Evolutionary conservation across 2,797 vertebrate species (phyloP).

Genomic region (Triplophysa bombifrons): DNA sequence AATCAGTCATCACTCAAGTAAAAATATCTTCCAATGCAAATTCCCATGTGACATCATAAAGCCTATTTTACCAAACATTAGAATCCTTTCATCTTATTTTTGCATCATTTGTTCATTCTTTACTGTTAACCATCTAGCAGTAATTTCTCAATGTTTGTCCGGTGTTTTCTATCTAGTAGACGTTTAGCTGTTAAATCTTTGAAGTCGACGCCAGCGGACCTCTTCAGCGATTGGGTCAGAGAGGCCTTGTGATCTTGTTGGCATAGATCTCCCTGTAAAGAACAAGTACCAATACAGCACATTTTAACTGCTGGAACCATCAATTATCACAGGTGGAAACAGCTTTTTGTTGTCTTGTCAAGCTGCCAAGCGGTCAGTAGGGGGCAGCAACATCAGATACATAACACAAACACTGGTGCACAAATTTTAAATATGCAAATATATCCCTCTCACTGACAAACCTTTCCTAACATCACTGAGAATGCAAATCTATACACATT

Average conservation of each 20-base stretch:
- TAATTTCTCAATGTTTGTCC: neutral
- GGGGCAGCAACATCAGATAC: neutral
- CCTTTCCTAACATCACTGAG: neutral
- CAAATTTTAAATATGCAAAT: neutral
- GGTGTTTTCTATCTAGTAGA: neutral
- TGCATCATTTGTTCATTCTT: neutral
- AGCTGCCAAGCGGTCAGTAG: neutral
- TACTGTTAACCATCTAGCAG: neutral
- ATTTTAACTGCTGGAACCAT: neutral
- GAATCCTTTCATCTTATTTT: neutral
- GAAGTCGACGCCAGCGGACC: constrained; percentile 67
- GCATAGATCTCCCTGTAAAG: constrained; percentile 56
- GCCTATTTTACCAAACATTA: neutral
- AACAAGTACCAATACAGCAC: neutral
- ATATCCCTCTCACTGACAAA: neutral
- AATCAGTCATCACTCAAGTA: neutral
- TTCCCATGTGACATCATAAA: neutral
- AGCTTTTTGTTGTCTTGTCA: neutral
- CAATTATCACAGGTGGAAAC: neutral
- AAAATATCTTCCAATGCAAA: neutral
- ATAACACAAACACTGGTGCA: no score
- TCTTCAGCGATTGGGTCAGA: constrained; percentile 64
- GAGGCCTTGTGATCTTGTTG: constrained; percentile 43
- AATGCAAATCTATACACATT: neutral
- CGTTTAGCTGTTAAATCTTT: constrained; percentile 69